Evolutionary conservation across 2,797 vertebrate species (phyloP).

Genomic region (Pagetopsis macropterus): DNA sequence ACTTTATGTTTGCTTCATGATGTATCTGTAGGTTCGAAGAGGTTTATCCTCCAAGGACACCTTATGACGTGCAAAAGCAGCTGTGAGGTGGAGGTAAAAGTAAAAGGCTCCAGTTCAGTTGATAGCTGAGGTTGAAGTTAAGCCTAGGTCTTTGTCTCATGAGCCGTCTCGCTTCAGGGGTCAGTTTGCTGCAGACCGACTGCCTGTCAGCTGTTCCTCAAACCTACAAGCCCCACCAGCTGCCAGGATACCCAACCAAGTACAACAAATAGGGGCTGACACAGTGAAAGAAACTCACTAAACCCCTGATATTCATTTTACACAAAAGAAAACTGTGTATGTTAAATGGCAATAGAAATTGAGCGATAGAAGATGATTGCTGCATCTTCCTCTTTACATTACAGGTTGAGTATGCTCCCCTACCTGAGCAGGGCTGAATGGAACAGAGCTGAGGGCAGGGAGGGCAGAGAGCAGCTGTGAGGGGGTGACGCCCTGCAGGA

Average conservation of each 20-base stretch:
- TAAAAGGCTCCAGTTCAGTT: conserved; percentile 27
- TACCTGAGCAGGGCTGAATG: conserved; percentile 84
- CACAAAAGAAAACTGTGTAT: neutral
- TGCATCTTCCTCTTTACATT: neutral
- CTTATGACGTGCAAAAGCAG: conserved; percentile 29
- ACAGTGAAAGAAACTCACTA: conserved; percentile 22
- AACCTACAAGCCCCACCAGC: conserved; percentile 36
- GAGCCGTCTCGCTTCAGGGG: conserved; percentile 30
- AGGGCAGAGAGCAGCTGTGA: conserved; percentile 74
- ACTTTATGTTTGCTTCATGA: neutral
- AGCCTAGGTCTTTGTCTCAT: conserved; percentile 35
- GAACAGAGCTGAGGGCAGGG: conserved; percentile 65
- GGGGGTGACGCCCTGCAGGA: conserved; percentile 75
- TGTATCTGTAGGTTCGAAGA: neutral
- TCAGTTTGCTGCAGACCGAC: conserved; percentile 26
- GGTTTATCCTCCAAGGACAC: neutral
- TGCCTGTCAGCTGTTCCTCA: conserved; percentile 67
- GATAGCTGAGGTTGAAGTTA: conserved; percentile 14
- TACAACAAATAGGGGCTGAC: conserved; percentile 31
- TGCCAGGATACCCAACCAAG: conserved; percentile 49
- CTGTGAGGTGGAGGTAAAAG: conserved; percentile 48
- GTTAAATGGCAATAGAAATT: neutral
- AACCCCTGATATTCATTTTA: neutral
- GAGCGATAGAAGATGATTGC: neutral
- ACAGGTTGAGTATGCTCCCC: neutral